Percentiles rank a stretch among this genome's conserved stretches.
Conservation (phyloP, 2,113 vertebrate species). For the Colistium nudipinnis region DNA sequence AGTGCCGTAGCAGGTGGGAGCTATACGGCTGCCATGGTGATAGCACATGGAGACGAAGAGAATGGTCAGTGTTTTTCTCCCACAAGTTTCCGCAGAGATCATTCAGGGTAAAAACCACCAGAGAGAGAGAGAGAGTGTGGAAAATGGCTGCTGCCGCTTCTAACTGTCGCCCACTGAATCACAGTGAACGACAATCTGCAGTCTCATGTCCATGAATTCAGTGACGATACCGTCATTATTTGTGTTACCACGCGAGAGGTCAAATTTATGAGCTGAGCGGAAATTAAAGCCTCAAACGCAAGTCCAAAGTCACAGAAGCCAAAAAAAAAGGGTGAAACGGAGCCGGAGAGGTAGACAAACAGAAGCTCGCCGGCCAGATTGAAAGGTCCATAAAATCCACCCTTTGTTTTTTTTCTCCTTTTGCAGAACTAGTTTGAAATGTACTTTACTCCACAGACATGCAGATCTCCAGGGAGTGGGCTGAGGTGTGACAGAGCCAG, state of each 20-base stretch:
- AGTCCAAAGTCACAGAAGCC: slow-evolving; percentile 12
- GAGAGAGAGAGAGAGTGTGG: background rate
- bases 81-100: background rate
- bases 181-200: background rate
- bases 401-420: slow-evolving; percentile 17
- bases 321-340: slow-evolving; percentile 22
- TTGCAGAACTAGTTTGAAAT: slow-evolving; percentile 64
- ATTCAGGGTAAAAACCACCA: background rate
- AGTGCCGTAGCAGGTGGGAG: background rate
- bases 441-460: slow-evolving; percentile 63
- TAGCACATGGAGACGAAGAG: background rate
- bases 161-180: background rate
- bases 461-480: slow-evolving; percentile 73
- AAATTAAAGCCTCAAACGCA: slow-evolving; percentile 9
- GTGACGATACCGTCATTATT: fast-evolving
- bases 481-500: slow-evolving; percentile 76
- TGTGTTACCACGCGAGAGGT: background rate
- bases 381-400: slow-evolving; percentile 45
- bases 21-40: background rate
- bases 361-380: slow-evolving; percentile 44
- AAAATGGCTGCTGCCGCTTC: background rate
- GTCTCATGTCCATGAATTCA: background rate
- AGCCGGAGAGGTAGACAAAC: slow-evolving; percentile 37
- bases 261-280: background rate
- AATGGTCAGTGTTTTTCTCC: background rate